These are phyloP conservation scores for Epinephelus fuscoguttatus DNA, from an alignment of 2,113 vertebrate genomes.

Conservation along the genomic window DNA sequence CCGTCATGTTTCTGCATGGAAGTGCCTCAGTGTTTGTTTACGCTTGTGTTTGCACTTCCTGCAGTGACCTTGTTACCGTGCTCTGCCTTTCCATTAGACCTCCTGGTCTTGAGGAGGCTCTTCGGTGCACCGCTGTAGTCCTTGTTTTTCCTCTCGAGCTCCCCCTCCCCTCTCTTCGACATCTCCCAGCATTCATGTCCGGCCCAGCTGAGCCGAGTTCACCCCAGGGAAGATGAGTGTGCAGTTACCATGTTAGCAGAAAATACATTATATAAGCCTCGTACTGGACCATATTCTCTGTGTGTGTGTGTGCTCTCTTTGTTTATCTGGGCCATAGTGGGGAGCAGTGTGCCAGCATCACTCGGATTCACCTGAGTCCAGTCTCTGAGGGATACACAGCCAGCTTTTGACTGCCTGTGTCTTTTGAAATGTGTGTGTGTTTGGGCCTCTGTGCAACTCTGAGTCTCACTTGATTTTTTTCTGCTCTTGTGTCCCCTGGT, in stretches of 20 bases:
- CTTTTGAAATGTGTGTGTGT: slow-evolving; percentile 21
- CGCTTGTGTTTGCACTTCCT: slow-evolving; percentile 19
- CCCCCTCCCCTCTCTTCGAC: slow-evolving; percentile 14
- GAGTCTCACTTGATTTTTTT: slow-evolving; percentile 35
- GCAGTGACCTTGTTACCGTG: slow-evolving; percentile 47
- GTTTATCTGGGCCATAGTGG: slow-evolving; percentile 66
- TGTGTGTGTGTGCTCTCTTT: slow-evolving; percentile 51
- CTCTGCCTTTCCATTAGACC: slow-evolving; percentile 26
- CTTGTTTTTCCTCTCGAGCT: slow-evolving; percentile 3
- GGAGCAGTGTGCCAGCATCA: slow-evolving; percentile 55
- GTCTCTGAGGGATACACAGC: slow-evolving; percentile 49
- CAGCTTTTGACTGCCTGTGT: slow-evolving; percentile 38
- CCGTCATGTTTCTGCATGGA: background rate
- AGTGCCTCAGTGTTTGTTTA: slow-evolving; percentile 23
- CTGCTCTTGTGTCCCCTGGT: slow-evolving; percentile 11
- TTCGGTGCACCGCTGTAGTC: slow-evolving; percentile 21
- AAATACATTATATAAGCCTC: slow-evolving; percentile 77
- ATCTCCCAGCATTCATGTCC: slow-evolving; percentile 55
- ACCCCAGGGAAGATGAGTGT: slow-evolving; percentile 75
- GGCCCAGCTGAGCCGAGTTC: slow-evolving; percentile 71
- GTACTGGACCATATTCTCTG: slow-evolving; percentile 38
- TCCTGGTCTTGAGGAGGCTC: slow-evolving; percentile 44
- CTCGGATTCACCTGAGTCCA: slow-evolving; percentile 69
- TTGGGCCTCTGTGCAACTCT: slow-evolving; percentile 27
- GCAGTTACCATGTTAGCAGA: slow-evolving; percentile 74